Evolutionary conservation across 2,888 invertebrate species (phyloP).

Genomic region (Xylota segnis): DNA sequence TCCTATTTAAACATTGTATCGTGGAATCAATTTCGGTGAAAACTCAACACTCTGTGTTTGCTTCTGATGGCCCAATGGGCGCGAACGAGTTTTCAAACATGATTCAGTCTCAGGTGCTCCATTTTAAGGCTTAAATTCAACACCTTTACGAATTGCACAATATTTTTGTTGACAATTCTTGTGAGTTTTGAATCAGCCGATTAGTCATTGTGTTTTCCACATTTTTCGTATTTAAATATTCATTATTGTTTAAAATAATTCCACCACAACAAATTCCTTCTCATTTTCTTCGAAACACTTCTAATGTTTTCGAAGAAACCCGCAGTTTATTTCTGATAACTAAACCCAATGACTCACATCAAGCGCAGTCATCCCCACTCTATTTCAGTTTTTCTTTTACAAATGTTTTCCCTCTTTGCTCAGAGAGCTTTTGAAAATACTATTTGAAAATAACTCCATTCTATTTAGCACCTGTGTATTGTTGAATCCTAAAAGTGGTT

Average conservation of each 20-base stretch:
- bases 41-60: no score
- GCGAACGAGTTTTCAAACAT: no score
- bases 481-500: conserved; percentile 68
- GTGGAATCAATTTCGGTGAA: no score
- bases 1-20: no score
- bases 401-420: conserved; percentile 8
- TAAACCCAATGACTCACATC: conserved; percentile 49
- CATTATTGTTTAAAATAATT: conserved; percentile 1
- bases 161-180: not conserved
- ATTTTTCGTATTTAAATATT: not conserved
- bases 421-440: conserved; percentile 1
- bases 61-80: no score
- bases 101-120: no score
- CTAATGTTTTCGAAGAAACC: conserved; percentile 30
- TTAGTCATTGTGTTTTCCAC: conserved; percentile 13
- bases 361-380: conserved; percentile 43
- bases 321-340: conserved; percentile 38
- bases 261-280: not conserved
- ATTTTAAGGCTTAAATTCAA: no score
- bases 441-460: conserved; percentile 43
- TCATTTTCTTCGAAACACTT: not conserved
- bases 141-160: not conserved
- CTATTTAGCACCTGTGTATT: conserved; percentile 53
- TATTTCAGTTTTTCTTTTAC: conserved; percentile 25
- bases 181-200: not conserved